Evolutionary conservation across 2,797 vertebrate species (phyloP), one percentile per base, ranked within the genome.

Genomic region (Spinus pinus): DNA sequence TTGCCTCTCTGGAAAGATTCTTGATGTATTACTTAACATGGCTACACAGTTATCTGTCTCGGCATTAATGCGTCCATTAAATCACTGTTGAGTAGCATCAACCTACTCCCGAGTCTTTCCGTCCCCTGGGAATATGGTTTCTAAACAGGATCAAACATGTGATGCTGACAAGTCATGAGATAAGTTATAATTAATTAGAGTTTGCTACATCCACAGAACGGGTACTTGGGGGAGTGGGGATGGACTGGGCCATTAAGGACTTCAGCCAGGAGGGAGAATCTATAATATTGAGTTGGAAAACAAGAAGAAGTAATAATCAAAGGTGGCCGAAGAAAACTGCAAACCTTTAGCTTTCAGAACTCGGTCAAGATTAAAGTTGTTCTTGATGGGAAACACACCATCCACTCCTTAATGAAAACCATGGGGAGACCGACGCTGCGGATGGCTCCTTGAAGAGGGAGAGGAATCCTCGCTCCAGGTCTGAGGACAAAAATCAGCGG

Each of bases 181-280:
- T 86, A 94, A 94, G 84, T 95, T 96, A 92, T 96, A 94, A 92
- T 97, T 96, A 96, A 97, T 94, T 96, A 95, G 94, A 95, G 92
- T 88, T 94, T 91, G 95, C 91, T 94, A 90, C 91, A 79, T 95
- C 94, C 91, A 90, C 93, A 51, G 88, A 93, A 91, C 17, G 77
- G 91, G 91, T 91, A 94, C 86, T 96, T 96, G 92, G 93, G 88
- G 94, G 92, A 96, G 94, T 24, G 72, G 88, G 89, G 73, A 93
- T 53, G 82, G 89, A 93, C 77, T 14, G 7, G 93, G 91, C 87
- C 94, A 95, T 92, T 96, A 94, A 94, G 64, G 95, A 93, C 73
- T 81, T 93, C 39, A 88, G 87, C 73, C 6, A 24, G 87, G 73
- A 96, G 95, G 91, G 56, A 90, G 91, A 82, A 96, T 96, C 91